phyloP scores from a whole-genome alignment of 35 echinoderm and acorn worm genomes.

The Lytechinus pictus region DNA sequence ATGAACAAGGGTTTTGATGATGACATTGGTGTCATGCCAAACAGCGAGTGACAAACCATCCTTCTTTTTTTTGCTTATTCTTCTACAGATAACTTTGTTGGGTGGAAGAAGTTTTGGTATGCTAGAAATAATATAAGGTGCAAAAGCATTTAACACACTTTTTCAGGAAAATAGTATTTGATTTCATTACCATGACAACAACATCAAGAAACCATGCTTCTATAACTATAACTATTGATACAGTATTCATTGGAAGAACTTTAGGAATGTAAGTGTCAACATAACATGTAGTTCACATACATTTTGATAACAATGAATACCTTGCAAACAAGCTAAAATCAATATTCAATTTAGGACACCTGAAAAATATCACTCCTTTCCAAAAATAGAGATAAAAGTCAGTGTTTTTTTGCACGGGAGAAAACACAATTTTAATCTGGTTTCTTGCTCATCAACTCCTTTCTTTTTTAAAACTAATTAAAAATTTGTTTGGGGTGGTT shows the following conservation, averaged over 20 bases:
- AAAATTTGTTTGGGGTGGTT: too few species aligned
- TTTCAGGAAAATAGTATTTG: background rate
- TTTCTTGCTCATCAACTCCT: too few species aligned
- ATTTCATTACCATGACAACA: background rate
- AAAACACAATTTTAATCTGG: too few species aligned
- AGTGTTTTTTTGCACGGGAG: too few species aligned
- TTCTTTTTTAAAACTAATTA: too few species aligned
- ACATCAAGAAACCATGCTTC: background rate
- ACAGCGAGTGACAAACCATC: background rate
- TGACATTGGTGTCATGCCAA: slow-evolving; percentile 1
- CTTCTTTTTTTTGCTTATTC: background rate
- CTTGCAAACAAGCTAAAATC: background rate
- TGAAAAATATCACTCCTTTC: background rate
- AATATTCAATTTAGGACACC: background rate
- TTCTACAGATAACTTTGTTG: background rate
- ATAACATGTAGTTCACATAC: background rate
- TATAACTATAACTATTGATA: background rate
- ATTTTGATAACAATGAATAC: background rate
- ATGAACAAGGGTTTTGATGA: background rate
- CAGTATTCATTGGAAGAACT: background rate
- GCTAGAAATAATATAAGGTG: background rate
- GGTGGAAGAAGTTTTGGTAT: background rate
- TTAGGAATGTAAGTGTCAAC: background rate
- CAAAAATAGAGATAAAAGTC: background rate
- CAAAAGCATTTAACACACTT: background rate